Evolutionary conservation across 2,113 vertebrate genomes (phyloP), one percentile per base, ranked within the genome.

Genomic region (Sapayoa aenigma): DNA sequence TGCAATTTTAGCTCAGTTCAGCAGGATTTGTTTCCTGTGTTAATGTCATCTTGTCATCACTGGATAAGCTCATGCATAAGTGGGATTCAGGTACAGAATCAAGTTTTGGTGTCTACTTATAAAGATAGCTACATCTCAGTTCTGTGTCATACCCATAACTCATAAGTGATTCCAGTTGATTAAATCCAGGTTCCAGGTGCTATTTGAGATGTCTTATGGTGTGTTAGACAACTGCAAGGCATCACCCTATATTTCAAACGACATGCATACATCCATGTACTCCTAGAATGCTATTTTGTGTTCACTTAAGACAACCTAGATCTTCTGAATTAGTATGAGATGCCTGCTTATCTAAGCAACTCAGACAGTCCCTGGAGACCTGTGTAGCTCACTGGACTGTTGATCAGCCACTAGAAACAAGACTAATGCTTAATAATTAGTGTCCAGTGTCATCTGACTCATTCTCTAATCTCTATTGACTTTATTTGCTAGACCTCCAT

Each of bases 91-190:
- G 20, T 35, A 18, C 15, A 69, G 24, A 83, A 76, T 21, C 37
- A 60, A 24, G 42, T 42, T 92, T 58, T 55, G 5, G 1, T 33
- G 33, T 63, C 15, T 53, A 9, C 9, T 59, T 46, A 11, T 31
- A 59, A 74, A 67, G 16, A 21, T 9, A 56, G 2, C 1, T 35
- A 52, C 6, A 19, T 24, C 6, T 49, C 63, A 37, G 3, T n/a
- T 62, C 9, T 62, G 1, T 42, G 19, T 44, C 5, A 4, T 80
- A 9, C 6, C 8, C 0, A 0, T 42, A 47, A 31, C 2, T 31
- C 50, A 35, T 13, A 74, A 81, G 13, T 4, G 5, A 65, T 59
- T 72, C 23, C 23, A 21, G 7, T 23, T 71, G 20, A 39, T 74
- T 65, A 83, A 83, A 60, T 37, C 20, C 3, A 50, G 8, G 4